Conservation (phyloP, 2,113 vertebrate species). For the Glaucidium brasilianum region DNA sequence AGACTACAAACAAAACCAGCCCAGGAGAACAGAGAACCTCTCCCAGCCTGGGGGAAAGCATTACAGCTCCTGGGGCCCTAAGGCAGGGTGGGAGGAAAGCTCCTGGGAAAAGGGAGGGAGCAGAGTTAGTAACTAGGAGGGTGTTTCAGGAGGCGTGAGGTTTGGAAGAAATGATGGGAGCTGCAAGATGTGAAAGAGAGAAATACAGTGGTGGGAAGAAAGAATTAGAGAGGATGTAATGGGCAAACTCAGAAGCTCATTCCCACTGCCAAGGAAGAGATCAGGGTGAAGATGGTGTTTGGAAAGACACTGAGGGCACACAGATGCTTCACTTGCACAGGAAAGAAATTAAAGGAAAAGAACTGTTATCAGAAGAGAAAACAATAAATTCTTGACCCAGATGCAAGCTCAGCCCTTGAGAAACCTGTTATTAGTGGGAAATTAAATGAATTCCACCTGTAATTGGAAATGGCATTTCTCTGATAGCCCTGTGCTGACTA, state of each 20-base stretch:
- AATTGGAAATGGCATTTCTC: conserved; percentile 26
- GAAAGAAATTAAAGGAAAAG: not conserved
- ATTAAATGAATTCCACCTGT: not conserved
- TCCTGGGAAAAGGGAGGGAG: not conserved
- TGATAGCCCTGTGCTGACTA: not conserved
- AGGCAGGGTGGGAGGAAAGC: not conserved
- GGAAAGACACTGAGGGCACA: not conserved
- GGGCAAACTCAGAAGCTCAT: not conserved
- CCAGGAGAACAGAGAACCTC: not conserved
- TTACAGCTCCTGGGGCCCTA: not conserved
- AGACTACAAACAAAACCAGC: not conserved
- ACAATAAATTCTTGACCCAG: not conserved
- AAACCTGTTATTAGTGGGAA: not conserved
- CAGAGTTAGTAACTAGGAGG: not conserved
- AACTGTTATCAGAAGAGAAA: not conserved
- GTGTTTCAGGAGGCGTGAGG: not conserved
- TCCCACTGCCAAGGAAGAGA: not conserved
- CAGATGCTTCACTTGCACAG: not conserved
- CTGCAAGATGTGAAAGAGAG: not conserved
- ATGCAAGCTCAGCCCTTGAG: not conserved
- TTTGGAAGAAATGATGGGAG: not conserved
- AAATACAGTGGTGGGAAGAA: not conserved
- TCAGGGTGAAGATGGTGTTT: not conserved
- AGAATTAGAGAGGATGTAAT: not conserved
- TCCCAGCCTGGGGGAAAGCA: not conserved